phyloP scores from a whole-genome alignment of 2,888 invertebrate species.

The Aphodius granarius region DNA sequence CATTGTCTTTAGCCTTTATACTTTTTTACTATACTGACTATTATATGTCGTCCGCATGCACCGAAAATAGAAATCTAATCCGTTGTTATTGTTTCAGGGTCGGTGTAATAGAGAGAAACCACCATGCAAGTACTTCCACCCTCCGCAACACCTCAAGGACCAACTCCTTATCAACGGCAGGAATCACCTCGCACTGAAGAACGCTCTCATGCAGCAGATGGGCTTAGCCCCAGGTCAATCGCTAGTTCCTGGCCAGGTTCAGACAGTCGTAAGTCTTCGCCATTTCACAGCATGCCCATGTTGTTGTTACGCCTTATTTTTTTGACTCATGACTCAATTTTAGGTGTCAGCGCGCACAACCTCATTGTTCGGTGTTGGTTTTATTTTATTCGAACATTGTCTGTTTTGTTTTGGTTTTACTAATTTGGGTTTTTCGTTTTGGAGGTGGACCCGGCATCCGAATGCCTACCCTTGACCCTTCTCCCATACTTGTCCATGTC shows the following conservation, averaged over 20 bases:
- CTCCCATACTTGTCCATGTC: conserved; percentile 53
- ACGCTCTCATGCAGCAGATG: conserved; percentile 97
- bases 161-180: conserved; percentile 99
- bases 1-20: background rate
- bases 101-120: conserved; percentile 99
- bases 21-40: background rate
- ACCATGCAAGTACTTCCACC: conserved; percentile 99
- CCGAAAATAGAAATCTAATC: background rate
- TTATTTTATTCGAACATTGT: conserved; percentile 2
- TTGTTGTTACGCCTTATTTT: background rate
- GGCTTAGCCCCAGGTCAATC: conserved; percentile 89
- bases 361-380: background rate
- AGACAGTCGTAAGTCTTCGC: conserved; percentile 80
- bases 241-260: conserved; percentile 90
- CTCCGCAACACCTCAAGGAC: conserved; percentile 99
- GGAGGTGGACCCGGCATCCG: conserved; percentile 60
- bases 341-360: background rate
- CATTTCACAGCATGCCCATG: background rate
- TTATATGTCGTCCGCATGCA: background rate
- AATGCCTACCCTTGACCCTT: conserved; percentile 58
- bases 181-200: conserved; percentile 98
- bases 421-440: conserved; percentile 40
- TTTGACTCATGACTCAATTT: background rate
- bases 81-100: conserved; percentile 70
- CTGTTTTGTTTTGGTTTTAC: conserved; percentile 34